Evolutionary conservation across 1,140 invertebrate genomes (phyloP).

Genomic region (Drosophila simulans): DNA sequence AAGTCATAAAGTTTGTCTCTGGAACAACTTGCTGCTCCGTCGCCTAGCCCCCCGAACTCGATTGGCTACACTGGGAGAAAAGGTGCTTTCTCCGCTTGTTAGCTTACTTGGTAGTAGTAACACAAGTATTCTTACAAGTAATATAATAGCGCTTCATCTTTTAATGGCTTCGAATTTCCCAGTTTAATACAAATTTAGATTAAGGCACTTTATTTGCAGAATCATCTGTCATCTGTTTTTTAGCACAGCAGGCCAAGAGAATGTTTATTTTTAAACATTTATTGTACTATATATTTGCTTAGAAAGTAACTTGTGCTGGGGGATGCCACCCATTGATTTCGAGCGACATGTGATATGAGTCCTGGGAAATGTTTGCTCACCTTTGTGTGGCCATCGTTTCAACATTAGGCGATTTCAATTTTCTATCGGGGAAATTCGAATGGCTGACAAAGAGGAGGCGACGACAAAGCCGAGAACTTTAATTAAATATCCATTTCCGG

Average conservation of each 20-base stretch:
- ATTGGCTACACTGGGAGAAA: neutral
- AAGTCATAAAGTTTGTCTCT: constrained; percentile 70
- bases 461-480: constrained; percentile 60
- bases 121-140: too few relatives aligned
- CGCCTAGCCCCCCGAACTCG: neutral
- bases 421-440: constrained; percentile 24
- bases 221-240: too few relatives aligned
- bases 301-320: too few relatives aligned
- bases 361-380: neutral
- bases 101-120: too few relatives aligned
- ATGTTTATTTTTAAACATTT: too few relatives aligned
- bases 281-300: too few relatives aligned
- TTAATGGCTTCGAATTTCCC: too few relatives aligned
- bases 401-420: constrained; percentile 47
- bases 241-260: too few relatives aligned
- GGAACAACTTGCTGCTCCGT: neutral
- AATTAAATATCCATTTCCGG: constrained; percentile 78
- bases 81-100: neutral
- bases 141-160: too few relatives aligned
- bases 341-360: neutral
- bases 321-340: neutral
- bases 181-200: too few relatives aligned
- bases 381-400: constrained; percentile 11
- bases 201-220: too few relatives aligned
- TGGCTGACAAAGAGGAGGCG: constrained; percentile 30